Evolutionary conservation across 1,140 invertebrate genomes (phyloP), one percentile per base, ranked within the genome.

Genomic region (Cyrtorhinus lividipennis): DNA sequence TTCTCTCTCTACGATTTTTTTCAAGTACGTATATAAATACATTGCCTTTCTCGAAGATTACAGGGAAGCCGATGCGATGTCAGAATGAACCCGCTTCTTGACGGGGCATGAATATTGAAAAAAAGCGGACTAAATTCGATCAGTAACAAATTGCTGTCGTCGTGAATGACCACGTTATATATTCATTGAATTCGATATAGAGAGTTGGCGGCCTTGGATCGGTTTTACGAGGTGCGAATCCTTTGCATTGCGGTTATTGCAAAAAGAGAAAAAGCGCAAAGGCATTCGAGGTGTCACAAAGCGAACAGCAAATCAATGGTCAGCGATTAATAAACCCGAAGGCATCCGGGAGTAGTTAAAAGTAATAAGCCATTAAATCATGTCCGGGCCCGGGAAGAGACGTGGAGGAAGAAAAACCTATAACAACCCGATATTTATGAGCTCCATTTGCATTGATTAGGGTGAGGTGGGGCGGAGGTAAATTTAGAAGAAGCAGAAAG

Each of bases 291-390:
- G 15, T 57, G 24, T 57, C 20, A 23, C 20, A 24, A 57, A 57
- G 56, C 24, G 56, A 23, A 13, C 20, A 24, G 24, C 56, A 23
- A 23, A 24, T 57, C 56, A 57, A 20, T 57, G 56, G 20, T 24
- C 56, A 24, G 24, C 5, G 3, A 57, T 57, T 23, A 57, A 23
- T 57, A 22, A 24, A 57, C n/a, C 15, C 20, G 15, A 24, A 57
- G 56, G 56, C 56, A 57, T 57, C 56, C 56, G 56, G 24, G 24
- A 24, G 56, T 57, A 57, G 56, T 57, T 57, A 57, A 57, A 57
- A 57, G 56, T 57, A 57, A 57, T 57, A 57, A 57, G 56, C 56
- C 56, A 57, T 57, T 57, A 57, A 57, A 57, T 57, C 56, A 57
- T 57, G 56, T 24, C 20, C 24, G 24, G 23, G 18, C 18, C 18